phyloP scores from a whole-genome alignment of 2,797 vertebrate species.

The Cyclopterus lumpus region DNA sequence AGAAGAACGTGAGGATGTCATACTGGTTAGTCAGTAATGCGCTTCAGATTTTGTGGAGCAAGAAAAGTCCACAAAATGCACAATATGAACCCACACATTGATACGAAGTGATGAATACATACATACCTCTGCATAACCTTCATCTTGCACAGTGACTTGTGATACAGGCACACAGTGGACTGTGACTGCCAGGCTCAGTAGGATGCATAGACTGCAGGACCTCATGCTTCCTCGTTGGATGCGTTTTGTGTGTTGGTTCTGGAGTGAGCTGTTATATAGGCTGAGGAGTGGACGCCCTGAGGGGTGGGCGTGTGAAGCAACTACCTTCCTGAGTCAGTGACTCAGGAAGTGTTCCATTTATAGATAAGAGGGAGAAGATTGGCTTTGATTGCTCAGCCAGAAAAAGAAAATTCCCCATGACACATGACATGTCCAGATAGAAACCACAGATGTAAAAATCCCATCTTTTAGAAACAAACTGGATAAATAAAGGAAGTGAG shows the following conservation, averaged over 20 bases:
- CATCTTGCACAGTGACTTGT: constrained; percentile 35
- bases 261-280: constrained; percentile 62
- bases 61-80: neutral
- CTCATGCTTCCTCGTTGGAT: constrained; percentile 61
- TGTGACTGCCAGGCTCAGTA: constrained; percentile 58
- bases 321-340: constrained; percentile 17
- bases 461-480: neutral
- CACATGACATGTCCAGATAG: neutral
- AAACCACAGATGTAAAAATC: neutral
- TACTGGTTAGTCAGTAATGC: neutral
- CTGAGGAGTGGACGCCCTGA: neutral
- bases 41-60: neutral
- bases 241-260: constrained; percentile 13
- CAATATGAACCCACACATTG: neutral
- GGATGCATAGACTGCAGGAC: constrained; percentile 49
- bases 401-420: neutral
- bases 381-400: neutral
- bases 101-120: neutral
- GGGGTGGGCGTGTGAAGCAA: constrained; percentile 65
- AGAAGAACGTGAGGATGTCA: neutral
- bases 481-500: neutral
- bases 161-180: constrained; percentile 51
- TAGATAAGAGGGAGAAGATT: neutral
- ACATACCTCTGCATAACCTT: constrained; percentile 72
- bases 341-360: constrained; percentile 34